Conservation (phyloP, 2,113 vertebrate species). For the Sceloporus tristichus region DNA sequence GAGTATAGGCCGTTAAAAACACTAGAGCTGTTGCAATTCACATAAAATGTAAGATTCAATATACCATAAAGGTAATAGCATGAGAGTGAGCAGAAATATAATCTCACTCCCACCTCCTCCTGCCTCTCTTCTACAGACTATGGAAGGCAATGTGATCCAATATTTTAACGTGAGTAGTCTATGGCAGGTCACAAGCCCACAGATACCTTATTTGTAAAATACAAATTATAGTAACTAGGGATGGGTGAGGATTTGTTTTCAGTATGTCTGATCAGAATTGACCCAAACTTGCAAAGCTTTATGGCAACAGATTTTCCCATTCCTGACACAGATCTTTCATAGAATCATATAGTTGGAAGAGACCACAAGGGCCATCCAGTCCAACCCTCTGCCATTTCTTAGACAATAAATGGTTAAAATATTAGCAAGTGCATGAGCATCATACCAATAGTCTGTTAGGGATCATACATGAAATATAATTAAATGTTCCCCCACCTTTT, state of each 20-base stretch:
- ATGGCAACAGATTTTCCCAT: too few relatives aligned
- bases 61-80: neutral
- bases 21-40: neutral
- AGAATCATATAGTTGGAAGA: too few relatives aligned
- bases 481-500: neutral
- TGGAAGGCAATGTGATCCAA: neutral
- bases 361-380: too few relatives aligned
- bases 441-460: constrained; percentile 41
- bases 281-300: too few relatives aligned
- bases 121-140: neutral
- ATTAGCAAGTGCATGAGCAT: rapidly evolving
- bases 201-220: neutral
- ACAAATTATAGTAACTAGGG: neutral
- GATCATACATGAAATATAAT: constrained; percentile 40
- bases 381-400: too few relatives aligned
- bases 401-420: neutral
- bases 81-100: constrained; percentile 26
- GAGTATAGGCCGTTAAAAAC: constrained; percentile 21
- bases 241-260: neutral
- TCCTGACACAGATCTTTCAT: too few relatives aligned
- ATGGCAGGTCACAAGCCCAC: neutral
- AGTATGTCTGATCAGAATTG: too few relatives aligned
- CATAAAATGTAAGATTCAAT: constrained; percentile 27
- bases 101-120: neutral
- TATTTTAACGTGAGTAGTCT: neutral